Percentiles rank a stretch among this genome's conserved stretches.
Conservation (phyloP, 1,140 invertebrate species). For the Leptopilina boulardi region DNA sequence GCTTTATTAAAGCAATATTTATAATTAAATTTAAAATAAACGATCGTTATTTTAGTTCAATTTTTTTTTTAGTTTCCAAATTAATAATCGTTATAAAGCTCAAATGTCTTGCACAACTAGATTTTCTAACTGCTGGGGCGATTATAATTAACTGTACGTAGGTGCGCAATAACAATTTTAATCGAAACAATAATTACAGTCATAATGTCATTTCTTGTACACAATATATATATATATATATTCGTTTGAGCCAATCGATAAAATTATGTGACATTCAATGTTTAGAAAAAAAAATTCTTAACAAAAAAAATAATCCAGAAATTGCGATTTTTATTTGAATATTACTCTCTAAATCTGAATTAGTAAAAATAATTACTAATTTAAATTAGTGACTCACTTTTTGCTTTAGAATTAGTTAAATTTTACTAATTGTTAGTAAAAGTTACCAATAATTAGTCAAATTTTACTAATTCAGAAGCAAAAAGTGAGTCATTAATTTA, state of each 20-base stretch:
- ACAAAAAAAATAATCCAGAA: no score
- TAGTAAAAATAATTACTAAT: no score
- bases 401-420: no score
- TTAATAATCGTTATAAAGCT: background rate
- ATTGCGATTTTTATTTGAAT: no score
- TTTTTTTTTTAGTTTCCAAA: background rate
- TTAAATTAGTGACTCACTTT: no score
- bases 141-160: conserved; percentile 8
- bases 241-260: background rate
- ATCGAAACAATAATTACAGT: conserved; percentile 16
- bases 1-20: no score
- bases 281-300: background rate
- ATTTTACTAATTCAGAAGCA: no score
- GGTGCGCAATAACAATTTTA: conserved; percentile 28
- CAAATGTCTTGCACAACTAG: background rate
- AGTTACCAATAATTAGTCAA: no score
- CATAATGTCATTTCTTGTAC: background rate
- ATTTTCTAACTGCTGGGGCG: background rate
- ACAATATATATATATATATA: no score
- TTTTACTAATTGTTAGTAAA: no score
- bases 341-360: no score
- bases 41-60: background rate
- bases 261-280: background rate
- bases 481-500: no score
- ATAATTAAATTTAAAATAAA: background rate